Conservation (phyloP, 2,113 vertebrate genomes). For the Vimba vimba region DNA sequence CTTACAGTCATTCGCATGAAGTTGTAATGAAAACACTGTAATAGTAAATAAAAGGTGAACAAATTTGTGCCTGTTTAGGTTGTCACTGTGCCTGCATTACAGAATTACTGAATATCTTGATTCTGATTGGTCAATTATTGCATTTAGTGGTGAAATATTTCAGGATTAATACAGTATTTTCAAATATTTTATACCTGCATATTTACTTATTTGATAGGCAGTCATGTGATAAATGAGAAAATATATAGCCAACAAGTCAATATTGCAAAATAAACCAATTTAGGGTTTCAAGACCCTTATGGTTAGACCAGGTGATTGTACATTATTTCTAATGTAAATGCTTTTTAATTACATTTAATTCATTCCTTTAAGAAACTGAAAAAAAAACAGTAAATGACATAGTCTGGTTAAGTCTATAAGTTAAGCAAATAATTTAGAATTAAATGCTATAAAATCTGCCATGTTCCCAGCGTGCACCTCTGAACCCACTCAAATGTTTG, state of each 20-base stretch:
- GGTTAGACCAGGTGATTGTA: too few species aligned
- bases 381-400: not conserved
- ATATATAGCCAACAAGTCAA: not conserved
- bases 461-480: not conserved
- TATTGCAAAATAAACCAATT: not conserved
- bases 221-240: not conserved
- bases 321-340: not conserved
- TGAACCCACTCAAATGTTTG: not conserved
- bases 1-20: not conserved
- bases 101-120: not conserved
- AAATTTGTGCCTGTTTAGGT: not conserved
- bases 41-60: constrained; percentile 6
- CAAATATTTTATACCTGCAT: not conserved
- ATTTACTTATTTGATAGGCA: not conserved
- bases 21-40: constrained; percentile 15
- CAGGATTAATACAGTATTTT: not conserved
- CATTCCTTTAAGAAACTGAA: not conserved
- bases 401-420: not conserved
- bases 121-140: not conserved
- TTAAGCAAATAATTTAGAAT: not conserved
- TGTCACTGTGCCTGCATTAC: not conserved
- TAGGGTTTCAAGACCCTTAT: not conserved
- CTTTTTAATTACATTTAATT: not conserved
- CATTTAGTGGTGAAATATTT: not conserved
- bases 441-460: not conserved